Evolutionary conservation across 2,113 vertebrate genomes (phyloP).

Genomic region (Pyxicephalus adspersus): DNA sequence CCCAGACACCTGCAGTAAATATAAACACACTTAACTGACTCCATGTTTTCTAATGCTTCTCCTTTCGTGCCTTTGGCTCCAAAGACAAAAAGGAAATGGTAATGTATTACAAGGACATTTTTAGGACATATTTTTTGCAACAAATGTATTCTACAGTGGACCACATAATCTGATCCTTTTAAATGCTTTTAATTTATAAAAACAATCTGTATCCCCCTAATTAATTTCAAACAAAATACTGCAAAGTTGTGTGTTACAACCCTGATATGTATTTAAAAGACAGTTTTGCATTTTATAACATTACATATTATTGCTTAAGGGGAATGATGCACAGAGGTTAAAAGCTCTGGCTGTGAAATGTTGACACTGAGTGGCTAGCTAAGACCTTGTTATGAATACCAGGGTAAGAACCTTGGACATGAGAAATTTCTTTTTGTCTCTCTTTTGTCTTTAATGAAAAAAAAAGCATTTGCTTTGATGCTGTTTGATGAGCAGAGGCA

Average conservation of each 20-base stretch:
- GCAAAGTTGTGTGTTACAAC: background rate
- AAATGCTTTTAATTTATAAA: background rate
- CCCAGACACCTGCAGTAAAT: too few species aligned
- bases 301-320: constrained; percentile 23
- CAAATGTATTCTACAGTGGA: background rate
- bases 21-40: too few species aligned
- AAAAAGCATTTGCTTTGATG: background rate
- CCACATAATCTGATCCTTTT: background rate
- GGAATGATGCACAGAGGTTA: constrained; percentile 3
- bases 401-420: constrained; percentile 13
- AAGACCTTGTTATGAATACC: constrained; percentile 4
- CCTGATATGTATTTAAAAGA: background rate
- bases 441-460: too few species aligned
- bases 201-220: background rate
- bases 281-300: constrained; percentile 5
- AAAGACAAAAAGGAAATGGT: background rate
- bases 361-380: constrained; percentile 13
- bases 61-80: too few species aligned
- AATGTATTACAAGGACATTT: constrained; percentile 1
- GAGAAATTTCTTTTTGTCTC: background rate
- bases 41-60: too few species aligned
- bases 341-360: constrained; percentile 31
- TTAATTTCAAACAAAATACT: constrained; percentile 17
- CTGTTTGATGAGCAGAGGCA: too few species aligned
- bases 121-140: background rate